Conservation (phyloP, 2,888 invertebrate species). For the Griposia aprilina region DNA sequence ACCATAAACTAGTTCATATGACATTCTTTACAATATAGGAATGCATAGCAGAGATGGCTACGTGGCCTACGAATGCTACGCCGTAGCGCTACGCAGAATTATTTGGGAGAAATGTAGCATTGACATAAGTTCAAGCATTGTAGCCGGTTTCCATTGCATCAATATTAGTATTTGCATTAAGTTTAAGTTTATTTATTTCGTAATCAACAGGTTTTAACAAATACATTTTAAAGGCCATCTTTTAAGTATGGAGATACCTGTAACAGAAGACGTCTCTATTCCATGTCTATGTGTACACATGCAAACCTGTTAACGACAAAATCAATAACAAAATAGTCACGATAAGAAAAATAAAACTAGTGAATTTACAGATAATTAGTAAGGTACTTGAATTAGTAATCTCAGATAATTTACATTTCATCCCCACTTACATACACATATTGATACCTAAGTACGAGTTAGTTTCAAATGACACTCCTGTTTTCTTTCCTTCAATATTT, state of each 20-base stretch:
- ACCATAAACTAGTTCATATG: constrained; percentile 23
- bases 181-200: no score
- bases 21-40: constrained; percentile 29
- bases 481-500: not conserved
- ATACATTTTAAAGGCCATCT: no score
- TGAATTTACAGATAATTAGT: no score
- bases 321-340: no score
- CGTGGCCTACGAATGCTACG: constrained; percentile 26
- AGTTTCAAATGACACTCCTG: not conserved
- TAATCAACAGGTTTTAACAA: no score
- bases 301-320: no score
- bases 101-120: not conserved
- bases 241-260: no score
- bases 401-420: no score
- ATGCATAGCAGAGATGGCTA: constrained; percentile 10
- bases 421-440: not conserved
- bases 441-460: not conserved
- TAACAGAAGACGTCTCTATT: no score
- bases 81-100: constrained; percentile 27
- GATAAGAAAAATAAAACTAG: no score
- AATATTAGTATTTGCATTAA: not conserved
- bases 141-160: not conserved
- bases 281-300: no score
- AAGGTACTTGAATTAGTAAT: no score
- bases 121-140: not conserved